Percentiles rank a stretch among this genome's conserved stretches.
phyloP scores from a whole-genome alignment of 1,140 invertebrate genomes.

The Camponotus floridanus region DNA sequence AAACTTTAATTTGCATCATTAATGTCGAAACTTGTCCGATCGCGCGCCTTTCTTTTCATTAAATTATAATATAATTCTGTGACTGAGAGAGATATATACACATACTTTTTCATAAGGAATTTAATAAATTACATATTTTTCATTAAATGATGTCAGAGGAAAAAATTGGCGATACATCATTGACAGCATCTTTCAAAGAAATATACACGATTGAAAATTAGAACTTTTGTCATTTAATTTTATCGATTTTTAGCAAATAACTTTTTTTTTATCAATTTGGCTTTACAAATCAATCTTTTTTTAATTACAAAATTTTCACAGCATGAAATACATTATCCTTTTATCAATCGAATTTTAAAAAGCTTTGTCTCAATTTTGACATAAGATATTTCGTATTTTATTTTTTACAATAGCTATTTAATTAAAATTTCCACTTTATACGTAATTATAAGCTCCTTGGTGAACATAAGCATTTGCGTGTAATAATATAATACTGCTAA shows the following conservation, averaged over 20 bases:
- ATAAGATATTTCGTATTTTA: background rate
- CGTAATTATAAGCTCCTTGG: background rate
- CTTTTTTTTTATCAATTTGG: background rate
- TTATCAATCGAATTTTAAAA: background rate
- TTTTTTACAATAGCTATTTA: background rate
- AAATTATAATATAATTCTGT: background rate
- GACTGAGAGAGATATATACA: no score
- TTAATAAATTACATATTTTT: background rate
- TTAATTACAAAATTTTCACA: background rate
- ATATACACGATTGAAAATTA: conserved; percentile 18
- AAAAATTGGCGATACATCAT: background rate
- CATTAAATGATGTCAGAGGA: background rate
- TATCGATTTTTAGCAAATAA: background rate
- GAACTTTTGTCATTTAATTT: conserved; percentile 11
- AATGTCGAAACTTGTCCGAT: background rate
- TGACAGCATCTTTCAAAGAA: background rate
- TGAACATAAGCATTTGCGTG: no score
- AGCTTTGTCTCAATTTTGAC: background rate
- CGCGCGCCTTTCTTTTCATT: background rate
- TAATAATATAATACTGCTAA: background rate
- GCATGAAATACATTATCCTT: background rate
- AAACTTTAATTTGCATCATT: background rate
- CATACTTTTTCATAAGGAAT: no score
- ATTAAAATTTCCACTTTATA: background rate
- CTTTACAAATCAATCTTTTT: conserved; percentile 26